These are phyloP conservation scores for Schizopygopsis malacanthus DNA, from an alignment of 2,797 vertebrate species.

Conservation along the genomic window DNA sequence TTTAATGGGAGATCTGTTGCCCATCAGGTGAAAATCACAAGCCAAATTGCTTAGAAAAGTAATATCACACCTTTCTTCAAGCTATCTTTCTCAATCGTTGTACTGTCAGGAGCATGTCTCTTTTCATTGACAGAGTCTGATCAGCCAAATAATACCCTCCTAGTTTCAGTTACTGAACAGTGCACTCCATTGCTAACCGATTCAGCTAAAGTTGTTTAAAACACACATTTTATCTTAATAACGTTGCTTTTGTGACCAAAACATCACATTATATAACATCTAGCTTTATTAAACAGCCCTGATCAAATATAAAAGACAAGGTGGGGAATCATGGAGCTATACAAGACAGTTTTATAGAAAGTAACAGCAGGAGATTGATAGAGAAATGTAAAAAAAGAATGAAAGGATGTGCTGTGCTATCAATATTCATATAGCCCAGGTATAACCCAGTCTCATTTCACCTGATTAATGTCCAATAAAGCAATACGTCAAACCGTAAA, in stretches of 20 bases:
- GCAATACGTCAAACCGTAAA: slow-evolving; percentile 14
- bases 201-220: slow-evolving; percentile 1
- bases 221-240: not conserved
- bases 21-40: not conserved
- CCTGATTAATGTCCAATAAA: slow-evolving; percentile 20
- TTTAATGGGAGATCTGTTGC: not conserved
- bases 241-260: not conserved
- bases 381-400: slow-evolving; percentile 22
- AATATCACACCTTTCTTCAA: slow-evolving; percentile 15
- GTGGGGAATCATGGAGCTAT: not conserved
- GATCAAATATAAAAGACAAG: not conserved
- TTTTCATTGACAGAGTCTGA: not conserved
- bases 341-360: slow-evolving; percentile 29
- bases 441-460: slow-evolving; percentile 10
- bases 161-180: not conserved
- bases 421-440: slow-evolving; percentile 27
- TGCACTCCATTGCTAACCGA: not conserved
- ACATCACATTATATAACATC: not conserved
- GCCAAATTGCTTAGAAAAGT: not conserved
- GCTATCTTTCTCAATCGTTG: slow-evolving; percentile 1
- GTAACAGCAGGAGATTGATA: not conserved
- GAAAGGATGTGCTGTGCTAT: slow-evolving; percentile 8
- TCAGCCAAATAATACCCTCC: not conserved
- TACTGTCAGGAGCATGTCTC: slow-evolving; percentile 4
- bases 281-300: not conserved